These are phyloP conservation scores for Leptonema lineaticorne DNA, from an alignment of 1,140 invertebrate genomes.

Conservation along the genomic window DNA sequence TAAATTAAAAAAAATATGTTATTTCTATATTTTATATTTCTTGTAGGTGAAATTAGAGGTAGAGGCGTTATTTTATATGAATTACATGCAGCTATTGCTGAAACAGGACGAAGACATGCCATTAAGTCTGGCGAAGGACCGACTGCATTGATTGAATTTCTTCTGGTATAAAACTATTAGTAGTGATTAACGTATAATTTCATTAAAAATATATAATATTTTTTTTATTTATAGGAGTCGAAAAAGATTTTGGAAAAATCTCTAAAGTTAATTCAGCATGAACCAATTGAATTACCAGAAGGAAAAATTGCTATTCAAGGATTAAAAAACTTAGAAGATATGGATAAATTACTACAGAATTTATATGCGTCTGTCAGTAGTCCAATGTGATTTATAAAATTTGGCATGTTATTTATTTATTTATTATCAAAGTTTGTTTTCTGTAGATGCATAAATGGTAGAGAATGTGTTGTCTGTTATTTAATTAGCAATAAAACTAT, in stretches of 20 bases:
- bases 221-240: slow-evolving; percentile 50
- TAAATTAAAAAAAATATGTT: background rate
- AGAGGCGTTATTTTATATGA: slow-evolving; percentile 71
- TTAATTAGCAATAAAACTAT: too few species aligned
- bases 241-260: slow-evolving; percentile 52
- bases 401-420: background rate
- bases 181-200: background rate
- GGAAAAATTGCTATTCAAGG: slow-evolving; percentile 55
- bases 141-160: slow-evolving; percentile 47
- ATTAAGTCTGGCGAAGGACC: slow-evolving; percentile 45
- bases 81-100: slow-evolving; percentile 69
- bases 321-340: slow-evolving; percentile 47
- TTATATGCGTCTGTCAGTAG: slow-evolving; percentile 43
- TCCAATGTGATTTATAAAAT: slow-evolving; percentile 16
- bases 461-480: too few species aligned
- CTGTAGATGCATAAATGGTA: too few species aligned
- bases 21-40: background rate
- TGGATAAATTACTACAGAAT: slow-evolving; percentile 49
- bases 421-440: background rate
- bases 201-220: background rate
- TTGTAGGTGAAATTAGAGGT: slow-evolving; percentile 67
- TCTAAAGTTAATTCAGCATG: slow-evolving; percentile 50
- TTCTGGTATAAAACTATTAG: slow-evolving; percentile 44
- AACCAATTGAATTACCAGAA: slow-evolving; percentile 56
- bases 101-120: slow-evolving; percentile 62